Evolutionary conservation across 2,797 vertebrate species (phyloP).

Genomic region (Dendrocincla tyrannina): DNA sequence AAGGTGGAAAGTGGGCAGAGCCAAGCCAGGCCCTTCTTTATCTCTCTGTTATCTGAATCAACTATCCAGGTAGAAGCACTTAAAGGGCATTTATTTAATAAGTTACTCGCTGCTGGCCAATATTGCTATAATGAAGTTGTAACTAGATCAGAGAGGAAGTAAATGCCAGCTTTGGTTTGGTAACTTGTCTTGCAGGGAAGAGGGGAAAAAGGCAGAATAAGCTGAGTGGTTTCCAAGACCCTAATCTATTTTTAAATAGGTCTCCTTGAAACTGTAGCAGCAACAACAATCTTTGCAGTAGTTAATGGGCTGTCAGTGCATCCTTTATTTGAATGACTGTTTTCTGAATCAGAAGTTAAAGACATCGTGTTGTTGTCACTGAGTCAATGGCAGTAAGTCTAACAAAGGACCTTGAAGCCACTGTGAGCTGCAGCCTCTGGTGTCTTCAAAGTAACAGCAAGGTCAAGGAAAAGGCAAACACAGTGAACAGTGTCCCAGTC

Average conservation of each 20-base stretch:
- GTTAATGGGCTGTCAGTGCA: conserved; percentile 73
- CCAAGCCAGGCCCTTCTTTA: background rate
- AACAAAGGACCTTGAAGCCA: conserved; percentile 42
- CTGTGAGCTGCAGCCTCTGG: background rate
- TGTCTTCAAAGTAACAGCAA: conserved; percentile 17
- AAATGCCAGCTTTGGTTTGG: conserved; percentile 62
- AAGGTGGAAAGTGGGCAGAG: background rate
- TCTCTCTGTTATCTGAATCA: conserved; percentile 11
- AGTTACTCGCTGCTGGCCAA: conserved; percentile 66
- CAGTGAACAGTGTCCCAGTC: background rate
- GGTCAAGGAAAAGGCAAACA: conserved; percentile 36
- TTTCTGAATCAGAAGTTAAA: conserved; percentile 57
- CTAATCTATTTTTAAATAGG: conserved; percentile 75
- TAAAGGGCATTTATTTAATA: conserved; percentile 75
- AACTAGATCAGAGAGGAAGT: conserved; percentile 70
- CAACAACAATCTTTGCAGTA: conserved; percentile 66
- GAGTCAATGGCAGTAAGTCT: conserved; percentile 30
- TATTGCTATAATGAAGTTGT: conserved; percentile 74
- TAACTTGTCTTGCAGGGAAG: conserved; percentile 57
- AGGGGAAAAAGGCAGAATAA: conserved; percentile 38
- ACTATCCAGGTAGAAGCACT: conserved; percentile 52
- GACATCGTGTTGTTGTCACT: conserved; percentile 26
- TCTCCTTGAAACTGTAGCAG: conserved; percentile 55
- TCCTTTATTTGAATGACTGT: conserved; percentile 57
- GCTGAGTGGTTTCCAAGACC: conserved; percentile 45